phyloP scores from a whole-genome alignment of 1,140 invertebrate species.

The Lasioglossum albipes region DNA sequence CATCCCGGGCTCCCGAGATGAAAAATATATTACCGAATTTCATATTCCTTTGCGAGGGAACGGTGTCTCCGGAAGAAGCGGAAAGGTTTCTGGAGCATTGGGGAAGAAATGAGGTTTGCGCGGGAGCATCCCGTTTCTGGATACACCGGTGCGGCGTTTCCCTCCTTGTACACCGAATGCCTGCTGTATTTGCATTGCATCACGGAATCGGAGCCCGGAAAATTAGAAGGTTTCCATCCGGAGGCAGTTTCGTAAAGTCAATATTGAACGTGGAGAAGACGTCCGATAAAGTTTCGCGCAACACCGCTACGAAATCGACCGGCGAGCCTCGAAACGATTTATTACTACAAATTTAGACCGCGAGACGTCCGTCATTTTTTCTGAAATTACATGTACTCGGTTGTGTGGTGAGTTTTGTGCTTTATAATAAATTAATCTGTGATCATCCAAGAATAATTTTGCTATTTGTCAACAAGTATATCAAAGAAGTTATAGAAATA shows the following conservation, averaged over 20 bases:
- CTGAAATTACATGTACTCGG: too few species aligned
- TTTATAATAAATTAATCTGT: too few species aligned
- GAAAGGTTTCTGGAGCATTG: background rate
- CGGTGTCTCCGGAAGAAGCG: background rate
- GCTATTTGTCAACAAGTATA: too few species aligned
- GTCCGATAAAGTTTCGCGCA: constrained; percentile 69
- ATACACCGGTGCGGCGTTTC: background rate
- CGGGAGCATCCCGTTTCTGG: background rate
- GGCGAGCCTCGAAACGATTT: too few species aligned
- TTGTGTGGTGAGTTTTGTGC: too few species aligned
- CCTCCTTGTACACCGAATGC: constrained; percentile 3
- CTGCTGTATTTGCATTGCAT: constrained; percentile 70
- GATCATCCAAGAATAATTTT: too few species aligned
- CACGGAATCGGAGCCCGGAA: constrained; percentile 68
- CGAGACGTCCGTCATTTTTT: too few species aligned
- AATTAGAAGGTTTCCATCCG: constrained; percentile 73
- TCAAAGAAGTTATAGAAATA: too few species aligned
- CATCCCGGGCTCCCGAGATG: background rate
- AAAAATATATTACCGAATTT: constrained; percentile 5
- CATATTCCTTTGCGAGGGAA: background rate
- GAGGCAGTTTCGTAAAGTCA: constrained; percentile 70
- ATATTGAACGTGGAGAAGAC: constrained; percentile 71
- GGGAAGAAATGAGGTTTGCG: constrained; percentile 11
- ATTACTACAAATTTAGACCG: too few species aligned
- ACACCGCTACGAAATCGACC: constrained; percentile 1